Base-by-base conservation (phyloP, 1,140 invertebrate species). In the Drosophila teissieri region DNA sequence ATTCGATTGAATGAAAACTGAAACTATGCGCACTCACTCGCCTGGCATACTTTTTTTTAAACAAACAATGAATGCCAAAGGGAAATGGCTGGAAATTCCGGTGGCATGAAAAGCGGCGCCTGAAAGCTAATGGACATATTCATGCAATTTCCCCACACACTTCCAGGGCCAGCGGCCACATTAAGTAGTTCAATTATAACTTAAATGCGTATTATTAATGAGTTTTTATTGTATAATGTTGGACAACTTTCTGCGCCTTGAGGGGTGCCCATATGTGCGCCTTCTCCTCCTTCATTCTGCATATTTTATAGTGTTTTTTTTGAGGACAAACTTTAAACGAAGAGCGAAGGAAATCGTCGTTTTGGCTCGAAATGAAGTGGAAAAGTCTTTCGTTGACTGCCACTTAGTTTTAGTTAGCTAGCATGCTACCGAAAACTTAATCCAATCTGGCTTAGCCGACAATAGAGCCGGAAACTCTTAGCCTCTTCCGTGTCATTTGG, bases 171-270 rank as follows among this genome's bases (percentile, higher is more conserved):
- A 65, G 34, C 54, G 62, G 51, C 42, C 60, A 61, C 78, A 88
- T 89, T 88, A 88, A 86, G 83, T 86, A 88, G 84, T 89, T 89
- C 83, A 88, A 88, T 88, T 89, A 89, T 79, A 88, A 83, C 79
- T 88, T 88, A 83, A 86, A 89, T 83, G 75, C 83, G 88, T 88
- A 83, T 83, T 88, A 88, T 88, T 88, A 84, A 88, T 88, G 84
- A 89, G 84, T 84, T 88, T 89, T 88, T 88, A 88, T 88, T 88
- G 84, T 88, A 78, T 73, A 88, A 83, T 77, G 83, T 68, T 65
- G 51, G 62, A 65, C 73, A 88, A 60, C 62, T 79, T 73, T 70
- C 27, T 74, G 34, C 36, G 68, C 75, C 78, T 86, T 57, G 54
- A 62, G 78, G 77, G 45, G 2, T 17, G n/a, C 40, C 22, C 27